Conservation (phyloP, 2,797 vertebrate species). For the Thaleichthys pacificus region DNA sequence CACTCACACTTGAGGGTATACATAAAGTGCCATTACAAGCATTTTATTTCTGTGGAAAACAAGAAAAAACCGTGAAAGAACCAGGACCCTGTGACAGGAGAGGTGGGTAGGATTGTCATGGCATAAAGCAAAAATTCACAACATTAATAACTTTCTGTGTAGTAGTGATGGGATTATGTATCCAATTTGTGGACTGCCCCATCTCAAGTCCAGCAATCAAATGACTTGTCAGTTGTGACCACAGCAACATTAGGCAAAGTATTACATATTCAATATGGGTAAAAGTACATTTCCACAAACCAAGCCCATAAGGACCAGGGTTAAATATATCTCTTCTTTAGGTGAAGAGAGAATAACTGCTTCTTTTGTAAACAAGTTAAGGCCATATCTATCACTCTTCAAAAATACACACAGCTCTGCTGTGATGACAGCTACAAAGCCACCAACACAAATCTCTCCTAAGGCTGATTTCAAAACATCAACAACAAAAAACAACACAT, state of each 20-base stretch:
- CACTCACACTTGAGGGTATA: constrained; percentile 47
- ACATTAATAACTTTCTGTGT: constrained; percentile 36
- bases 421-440: constrained; percentile 38
- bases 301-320: constrained; percentile 37
- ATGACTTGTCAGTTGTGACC: constrained; percentile 5
- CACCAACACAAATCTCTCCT: constrained; percentile 55
- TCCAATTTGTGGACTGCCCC: neutral
- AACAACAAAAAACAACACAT: neutral
- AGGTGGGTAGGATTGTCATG: constrained; percentile 71
- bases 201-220: neutral
- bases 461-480: constrained; percentile 42
- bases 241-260: neutral
- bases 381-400: constrained; percentile 43
- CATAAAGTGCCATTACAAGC: constrained; percentile 74
- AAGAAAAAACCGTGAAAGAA: constrained; percentile 62
- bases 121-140: constrained; percentile 52
- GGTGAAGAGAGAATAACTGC: constrained; percentile 40
- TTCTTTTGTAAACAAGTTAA: constrained; percentile 72
- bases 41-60: constrained; percentile 72
- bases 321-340: constrained; percentile 43
- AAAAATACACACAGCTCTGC: constrained; percentile 42
- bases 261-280: neutral
- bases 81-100: constrained; percentile 49
- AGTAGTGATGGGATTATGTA: constrained; percentile 33
- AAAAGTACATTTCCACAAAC: constrained; percentile 19